These are phyloP conservation scores for Petrophora chlorosata DNA, from an alignment of 2,888 invertebrate genomes.

Conservation along the genomic window DNA sequence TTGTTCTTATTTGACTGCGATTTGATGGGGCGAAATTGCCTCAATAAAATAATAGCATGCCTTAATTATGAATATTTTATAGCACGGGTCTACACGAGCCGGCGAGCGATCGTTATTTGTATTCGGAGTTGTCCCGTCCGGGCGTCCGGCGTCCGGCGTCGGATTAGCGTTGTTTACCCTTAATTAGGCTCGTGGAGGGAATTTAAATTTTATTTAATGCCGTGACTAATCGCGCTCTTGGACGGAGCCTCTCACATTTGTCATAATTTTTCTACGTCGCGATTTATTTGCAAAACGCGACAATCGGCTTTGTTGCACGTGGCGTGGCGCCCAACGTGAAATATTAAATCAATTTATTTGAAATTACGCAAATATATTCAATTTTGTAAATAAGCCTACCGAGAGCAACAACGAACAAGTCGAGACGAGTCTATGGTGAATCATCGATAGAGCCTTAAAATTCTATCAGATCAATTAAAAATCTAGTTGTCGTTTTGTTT, in stretches of 20 bases:
- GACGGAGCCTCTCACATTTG: conserved; percentile 65
- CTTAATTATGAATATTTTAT: conserved; percentile 62
- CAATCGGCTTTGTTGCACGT: conserved; percentile 69
- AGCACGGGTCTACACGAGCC: conserved; percentile 37
- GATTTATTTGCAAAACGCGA: conserved; percentile 74
- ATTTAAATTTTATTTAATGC: conserved; percentile 74
- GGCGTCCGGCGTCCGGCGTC: conserved; percentile 43
- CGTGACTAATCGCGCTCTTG: conserved; percentile 69
- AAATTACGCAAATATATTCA: conserved; percentile 56
- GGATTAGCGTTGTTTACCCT: conserved; percentile 64
- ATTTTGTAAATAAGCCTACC: conserved; percentile 56
- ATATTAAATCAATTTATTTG: conserved; percentile 70
- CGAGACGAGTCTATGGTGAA: conserved; percentile 47
- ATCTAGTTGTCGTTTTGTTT: conserved; percentile 58
- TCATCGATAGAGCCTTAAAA: conserved; percentile 54
- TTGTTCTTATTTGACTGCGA: conserved; percentile 79
- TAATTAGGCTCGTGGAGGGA: conserved; percentile 65
- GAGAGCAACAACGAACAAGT: conserved; percentile 51
- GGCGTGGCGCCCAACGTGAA: conserved; percentile 49
- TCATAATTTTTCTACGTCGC: conserved; percentile 84
- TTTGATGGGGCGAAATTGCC: conserved; percentile 72
- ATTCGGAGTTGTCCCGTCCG: conserved; percentile 42
- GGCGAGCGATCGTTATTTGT: conserved; percentile 54
- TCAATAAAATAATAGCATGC: conserved; percentile 70
- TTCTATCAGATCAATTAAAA: conserved; percentile 64